Base-by-base conservation (phyloP, 2,113 vertebrate species). In the Eulemur rufifrons region DNA sequence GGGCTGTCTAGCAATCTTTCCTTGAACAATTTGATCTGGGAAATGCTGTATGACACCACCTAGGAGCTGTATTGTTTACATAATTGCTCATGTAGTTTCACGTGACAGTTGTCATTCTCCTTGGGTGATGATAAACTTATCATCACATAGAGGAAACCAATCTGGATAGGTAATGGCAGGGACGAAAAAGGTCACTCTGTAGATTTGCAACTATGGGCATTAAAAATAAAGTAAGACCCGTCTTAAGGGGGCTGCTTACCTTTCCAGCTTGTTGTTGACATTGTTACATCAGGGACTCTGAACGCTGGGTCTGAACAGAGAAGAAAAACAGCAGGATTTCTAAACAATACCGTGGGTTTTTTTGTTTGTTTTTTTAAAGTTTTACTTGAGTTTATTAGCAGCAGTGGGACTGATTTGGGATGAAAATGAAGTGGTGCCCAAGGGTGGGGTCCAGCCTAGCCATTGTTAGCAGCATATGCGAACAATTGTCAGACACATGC, bases 151-250 rank as follows among this genome's bases (percentile, higher is more conserved):
- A 81, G 66, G 61, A 96, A 89, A 71, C 54, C 86, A 87, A 92
- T 87, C 95, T 89, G 73, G 39, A 71, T 77, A 97, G 93, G 47
- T 88, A 85, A 94, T 97, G 91, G 95, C 64, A 94, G 61, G 61
- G 47, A 86, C 83, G 56, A 94, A 95, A 92, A 92, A 97, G 96
- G 37, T 66, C 86, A 85, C 94, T 95, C 90, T 95, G 82, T 80
- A 78, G 77, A 85, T 96, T 92, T 95, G 81, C 71, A 95, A 82
- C 42, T 89, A 21, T 54, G 42, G 64, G 87, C 84, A 86, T 96
- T 95, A 95, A 95, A 95, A 95, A 88, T 82, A 90, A 97, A 96
- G 56, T 52, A 80, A 85, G 66, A 63, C 27, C 84, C 54, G 91
- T 74, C 94, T 89, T 66, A 59, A n/a, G 73, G 73, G 68, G 80